A percentile compares a stretch with the other conserved stretches of the same genome.
phyloP scores from a whole-genome alignment of 2,113 vertebrate species.

The Lutjanus erythropterus region DNA sequence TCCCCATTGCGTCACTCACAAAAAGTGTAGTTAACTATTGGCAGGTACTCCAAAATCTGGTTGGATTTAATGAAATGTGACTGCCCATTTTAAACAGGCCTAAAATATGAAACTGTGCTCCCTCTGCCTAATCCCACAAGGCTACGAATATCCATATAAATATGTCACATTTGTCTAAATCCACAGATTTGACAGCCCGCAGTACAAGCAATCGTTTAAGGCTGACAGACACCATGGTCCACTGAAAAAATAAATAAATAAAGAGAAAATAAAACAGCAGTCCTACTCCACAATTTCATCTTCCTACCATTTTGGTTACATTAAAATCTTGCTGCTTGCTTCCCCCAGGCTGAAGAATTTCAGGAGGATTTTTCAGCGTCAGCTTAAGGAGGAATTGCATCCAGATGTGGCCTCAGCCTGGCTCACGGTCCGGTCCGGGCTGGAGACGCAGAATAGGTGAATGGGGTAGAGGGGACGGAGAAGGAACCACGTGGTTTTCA shows the following conservation, averaged over 20 bases:
- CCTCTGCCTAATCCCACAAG: conserved; percentile 71
- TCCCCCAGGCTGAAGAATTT: conserved; percentile 49
- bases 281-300: conserved; percentile 62
- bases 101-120: conserved; percentile 63
- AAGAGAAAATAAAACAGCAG: conserved; percentile 52
- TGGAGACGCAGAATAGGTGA: conserved; percentile 38
- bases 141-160: conserved; percentile 75
- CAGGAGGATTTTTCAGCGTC: conserved; percentile 46
- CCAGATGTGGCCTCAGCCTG: conserved; percentile 77
- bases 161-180: conserved; percentile 77
- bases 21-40: conserved; percentile 64
- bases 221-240: conserved; percentile 51
- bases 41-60: conserved; percentile 67
- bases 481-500: conserved; percentile 66
- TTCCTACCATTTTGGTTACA: conserved; percentile 58
- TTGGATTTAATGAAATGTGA: conserved; percentile 80
- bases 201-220: conserved; percentile 56
- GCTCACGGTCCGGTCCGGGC: conserved; percentile 50
- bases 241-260: conserved; percentile 55
- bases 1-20: conserved; percentile 60
- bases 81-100: conserved; percentile 70
- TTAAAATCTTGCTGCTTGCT: conserved; percentile 57
- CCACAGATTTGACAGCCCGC: conserved; percentile 66
- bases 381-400: conserved; percentile 58
- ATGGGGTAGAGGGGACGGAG: conserved; percentile 32